phyloP scores from a whole-genome alignment of 2,888 invertebrate genomes.

The Sialis fuliginosa region DNA sequence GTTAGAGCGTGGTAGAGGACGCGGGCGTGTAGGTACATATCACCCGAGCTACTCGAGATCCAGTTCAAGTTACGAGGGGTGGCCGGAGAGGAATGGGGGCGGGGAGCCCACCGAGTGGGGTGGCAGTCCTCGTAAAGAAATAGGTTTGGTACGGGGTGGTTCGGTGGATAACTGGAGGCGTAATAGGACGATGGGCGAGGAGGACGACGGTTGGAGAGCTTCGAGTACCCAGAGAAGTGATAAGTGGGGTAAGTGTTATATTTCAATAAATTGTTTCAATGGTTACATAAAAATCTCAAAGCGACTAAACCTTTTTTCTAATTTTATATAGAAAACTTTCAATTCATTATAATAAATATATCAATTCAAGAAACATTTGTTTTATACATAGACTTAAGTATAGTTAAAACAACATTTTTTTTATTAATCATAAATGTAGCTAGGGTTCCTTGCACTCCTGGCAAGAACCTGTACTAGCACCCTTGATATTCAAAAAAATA shows the following conservation, averaged over 20 bases:
- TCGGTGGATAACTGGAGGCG: constrained; percentile 30
- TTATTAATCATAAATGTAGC: too few relatives aligned
- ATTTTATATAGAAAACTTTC: too few relatives aligned
- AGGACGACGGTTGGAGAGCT: constrained; percentile 33
- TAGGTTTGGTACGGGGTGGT: constrained; percentile 23
- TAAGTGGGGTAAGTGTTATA: constrained; percentile 32
- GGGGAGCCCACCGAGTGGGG: constrained; percentile 32
- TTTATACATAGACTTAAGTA: too few relatives aligned
- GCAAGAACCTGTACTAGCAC: too few relatives aligned
- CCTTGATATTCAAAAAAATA: too few relatives aligned
- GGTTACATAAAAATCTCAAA: too few relatives aligned
- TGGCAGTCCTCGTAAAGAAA: constrained; percentile 36
- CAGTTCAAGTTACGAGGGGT: constrained; percentile 16
- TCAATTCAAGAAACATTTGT: too few relatives aligned
- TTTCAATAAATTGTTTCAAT: too few relatives aligned
- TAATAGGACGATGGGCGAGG: constrained; percentile 26
- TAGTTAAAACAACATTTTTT: too few relatives aligned
- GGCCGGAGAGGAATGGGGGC: constrained; percentile 35
- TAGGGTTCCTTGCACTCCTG: too few relatives aligned
- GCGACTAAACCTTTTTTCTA: too few relatives aligned
- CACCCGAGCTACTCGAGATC: constrained; percentile 9
- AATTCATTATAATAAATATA: too few relatives aligned
- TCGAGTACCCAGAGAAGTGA: constrained; percentile 16
- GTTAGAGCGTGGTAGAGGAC: constrained; percentile 26
- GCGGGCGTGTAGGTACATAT: constrained; percentile 16